Evolutionary conservation across 2,797 vertebrate genomes (phyloP).

Genomic region (Centroberyx gerrardi): DNA sequence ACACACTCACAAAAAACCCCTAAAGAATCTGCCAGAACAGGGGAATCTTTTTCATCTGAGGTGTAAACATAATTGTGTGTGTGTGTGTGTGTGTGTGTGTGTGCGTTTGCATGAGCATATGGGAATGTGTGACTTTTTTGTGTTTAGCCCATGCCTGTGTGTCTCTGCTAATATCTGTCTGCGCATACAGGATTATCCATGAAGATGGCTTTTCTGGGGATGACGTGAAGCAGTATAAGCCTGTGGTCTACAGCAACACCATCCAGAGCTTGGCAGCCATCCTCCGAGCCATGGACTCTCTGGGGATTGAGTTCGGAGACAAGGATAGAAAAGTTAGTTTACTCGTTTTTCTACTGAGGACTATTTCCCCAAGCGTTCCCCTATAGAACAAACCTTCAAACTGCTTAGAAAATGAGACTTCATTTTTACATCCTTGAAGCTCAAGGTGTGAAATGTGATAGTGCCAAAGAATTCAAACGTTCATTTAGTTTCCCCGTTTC

Average conservation of each 20-base stretch:
- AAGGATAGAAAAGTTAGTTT: slow-evolving; percentile 93
- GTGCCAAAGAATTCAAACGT: not conserved
- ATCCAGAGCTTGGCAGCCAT: slow-evolving; percentile 98
- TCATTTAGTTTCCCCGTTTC: not conserved
- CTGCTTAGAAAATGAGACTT: not conserved
- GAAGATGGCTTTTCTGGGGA: slow-evolving; percentile 98
- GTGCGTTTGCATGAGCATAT: slow-evolving; percentile 42
- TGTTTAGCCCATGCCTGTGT: slow-evolving; percentile 42
- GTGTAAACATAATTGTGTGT: slow-evolving; percentile 23
- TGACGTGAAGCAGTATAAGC: slow-evolving; percentile 97
- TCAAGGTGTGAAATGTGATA: not conserved
- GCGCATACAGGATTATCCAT: slow-evolving; percentile 94
- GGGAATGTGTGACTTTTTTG: slow-evolving; percentile 42
- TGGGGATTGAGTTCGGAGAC: slow-evolving; percentile 95
- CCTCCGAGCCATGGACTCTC: slow-evolving; percentile 96
- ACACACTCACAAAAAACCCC: not conserved
- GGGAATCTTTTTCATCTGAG: slow-evolving; percentile 37
- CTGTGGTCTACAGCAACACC: slow-evolving; percentile 99
- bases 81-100: slow-evolving; percentile 25
- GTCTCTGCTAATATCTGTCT: slow-evolving; percentile 67
- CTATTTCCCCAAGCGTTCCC: not conserved
- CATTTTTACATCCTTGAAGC: not conserved
- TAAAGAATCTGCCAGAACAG: slow-evolving; percentile 5
- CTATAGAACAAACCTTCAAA: not conserved
- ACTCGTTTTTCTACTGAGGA: not conserved